Evolutionary conservation across 2,888 invertebrate genomes (phyloP).

Genomic region (Microctonus aethiopoides): DNA sequence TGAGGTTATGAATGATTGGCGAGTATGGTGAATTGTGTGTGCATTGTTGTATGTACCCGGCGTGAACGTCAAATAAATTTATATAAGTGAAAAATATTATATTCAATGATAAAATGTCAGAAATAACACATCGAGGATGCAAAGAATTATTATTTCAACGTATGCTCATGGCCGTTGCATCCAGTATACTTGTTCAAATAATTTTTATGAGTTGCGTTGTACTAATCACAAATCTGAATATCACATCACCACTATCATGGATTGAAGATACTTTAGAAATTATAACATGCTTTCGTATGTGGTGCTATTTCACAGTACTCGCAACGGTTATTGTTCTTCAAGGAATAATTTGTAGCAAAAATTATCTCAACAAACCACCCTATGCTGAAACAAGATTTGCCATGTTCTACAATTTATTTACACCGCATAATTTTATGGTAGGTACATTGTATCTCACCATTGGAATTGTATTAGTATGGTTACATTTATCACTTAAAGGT

Average conservation of each 20-base stretch:
- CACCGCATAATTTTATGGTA: slow-evolving; percentile 72
- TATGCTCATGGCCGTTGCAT: slow-evolving; percentile 72
- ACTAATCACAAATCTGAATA: slow-evolving; percentile 71
- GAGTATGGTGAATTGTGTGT: no score
- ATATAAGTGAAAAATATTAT: background rate
- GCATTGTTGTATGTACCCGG: no score
- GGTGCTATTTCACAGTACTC: slow-evolving; percentile 75
- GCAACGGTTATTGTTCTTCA: slow-evolving; percentile 75
- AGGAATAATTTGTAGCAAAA: slow-evolving; percentile 78
- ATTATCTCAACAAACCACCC: slow-evolving; percentile 73
- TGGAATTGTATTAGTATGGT: slow-evolving; percentile 76
- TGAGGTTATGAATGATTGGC: no score
- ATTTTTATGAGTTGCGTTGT: slow-evolving; percentile 57
- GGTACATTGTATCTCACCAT: slow-evolving; percentile 72
- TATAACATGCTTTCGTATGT: slow-evolving; percentile 74
- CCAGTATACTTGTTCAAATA: slow-evolving; percentile 69
- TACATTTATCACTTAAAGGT: slow-evolving; percentile 76
- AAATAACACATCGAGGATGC: slow-evolving; percentile 54
- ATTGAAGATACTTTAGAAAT: slow-evolving; percentile 72
- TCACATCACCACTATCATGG: slow-evolving; percentile 76
- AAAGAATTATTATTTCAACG: slow-evolving; percentile 72
- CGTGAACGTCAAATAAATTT: no score
- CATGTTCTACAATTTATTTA: slow-evolving; percentile 74
- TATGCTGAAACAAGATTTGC: slow-evolving; percentile 77
- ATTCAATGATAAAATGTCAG: slow-evolving; percentile 30